Evolutionary conservation across 2,888 invertebrate genomes (phyloP), one percentile per base, ranked within the genome.

Genomic region (Cepaea hortensis): DNA sequence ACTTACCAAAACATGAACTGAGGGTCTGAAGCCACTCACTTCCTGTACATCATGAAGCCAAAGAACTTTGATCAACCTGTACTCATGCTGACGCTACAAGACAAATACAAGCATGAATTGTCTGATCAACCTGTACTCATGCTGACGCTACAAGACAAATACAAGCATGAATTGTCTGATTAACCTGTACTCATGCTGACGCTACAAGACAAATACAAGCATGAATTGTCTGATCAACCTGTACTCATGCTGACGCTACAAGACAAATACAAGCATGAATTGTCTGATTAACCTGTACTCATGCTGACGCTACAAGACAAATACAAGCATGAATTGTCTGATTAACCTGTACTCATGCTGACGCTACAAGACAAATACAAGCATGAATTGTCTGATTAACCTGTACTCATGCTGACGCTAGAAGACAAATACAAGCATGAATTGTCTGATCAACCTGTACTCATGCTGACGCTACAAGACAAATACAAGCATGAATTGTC

Each of bases 121-220:
- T 65, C 77, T 68, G 46, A 46, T 62, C 18, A 84, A 68, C 84
- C 84, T 48, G 84, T 62, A 77, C 23, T 84, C 84, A 84, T 84
- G 75, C 46, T 84, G 84, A 62, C n/a, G 68, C 65, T n/a, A 65
- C 2, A 9, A 15, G 65, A 35, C 1, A 65, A 18, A 18, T 65
- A 15, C 9, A 9, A 65, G 9, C 68, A 72, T 70, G 62, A 23
- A 48, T 46, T 77, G 35, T 62, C 76, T 65, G 35, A 46, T 61
- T 23, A 65, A 68, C 84, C 84, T 48, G 84, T 62, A 77, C 23
- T 84, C 84, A 84, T 84, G 75, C 46, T 84, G 84, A 62, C n/a
- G 68, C 65, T n/a, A 65, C 2, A 9, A 15, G 65, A 35, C 1
- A 65, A 18, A 18, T 65, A 15, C 9, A 9, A 65, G 9, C 68